Evolutionary conservation across 2,888 invertebrate genomes (phyloP).

Genomic region (Troilus luridus): DNA sequence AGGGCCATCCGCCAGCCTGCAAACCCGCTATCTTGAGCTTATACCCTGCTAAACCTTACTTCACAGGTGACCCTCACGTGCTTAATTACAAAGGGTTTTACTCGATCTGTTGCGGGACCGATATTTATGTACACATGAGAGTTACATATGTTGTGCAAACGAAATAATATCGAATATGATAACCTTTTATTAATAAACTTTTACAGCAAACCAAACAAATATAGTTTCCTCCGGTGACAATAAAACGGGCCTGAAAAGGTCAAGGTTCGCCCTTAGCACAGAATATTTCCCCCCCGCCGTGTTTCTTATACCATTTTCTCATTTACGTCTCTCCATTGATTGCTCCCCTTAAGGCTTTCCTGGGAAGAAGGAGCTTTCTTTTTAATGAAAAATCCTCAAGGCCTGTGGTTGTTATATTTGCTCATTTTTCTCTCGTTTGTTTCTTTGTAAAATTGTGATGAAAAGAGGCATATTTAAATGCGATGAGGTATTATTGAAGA

Average conservation of each 20-base stretch:
- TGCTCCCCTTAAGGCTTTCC: background rate
- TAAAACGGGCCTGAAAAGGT: background rate
- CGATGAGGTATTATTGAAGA: too few species aligned
- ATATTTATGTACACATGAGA: background rate
- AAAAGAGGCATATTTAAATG: too few species aligned
- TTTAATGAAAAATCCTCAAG: background rate
- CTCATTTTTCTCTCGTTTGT: background rate
- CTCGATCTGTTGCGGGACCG: too few species aligned
- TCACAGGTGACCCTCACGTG: too few species aligned
- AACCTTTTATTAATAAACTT: background rate
- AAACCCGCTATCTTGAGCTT: too few species aligned
- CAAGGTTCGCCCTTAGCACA: background rate
- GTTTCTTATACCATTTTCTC: background rate
- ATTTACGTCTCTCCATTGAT: slow-evolving; percentile 22
- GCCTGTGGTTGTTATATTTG: background rate
- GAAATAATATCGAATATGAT: background rate
- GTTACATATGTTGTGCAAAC: background rate
- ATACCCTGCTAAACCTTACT: too few species aligned
- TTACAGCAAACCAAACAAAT: background rate
- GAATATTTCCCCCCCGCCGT: background rate
- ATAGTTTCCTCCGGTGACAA: background rate
- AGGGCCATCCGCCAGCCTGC: too few species aligned
- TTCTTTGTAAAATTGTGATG: background rate
- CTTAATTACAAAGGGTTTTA: too few species aligned
- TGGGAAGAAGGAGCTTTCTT: background rate